Evolutionary conservation across 2,113 vertebrate species (phyloP).

Genomic region (Mustela lutreola): DNA sequence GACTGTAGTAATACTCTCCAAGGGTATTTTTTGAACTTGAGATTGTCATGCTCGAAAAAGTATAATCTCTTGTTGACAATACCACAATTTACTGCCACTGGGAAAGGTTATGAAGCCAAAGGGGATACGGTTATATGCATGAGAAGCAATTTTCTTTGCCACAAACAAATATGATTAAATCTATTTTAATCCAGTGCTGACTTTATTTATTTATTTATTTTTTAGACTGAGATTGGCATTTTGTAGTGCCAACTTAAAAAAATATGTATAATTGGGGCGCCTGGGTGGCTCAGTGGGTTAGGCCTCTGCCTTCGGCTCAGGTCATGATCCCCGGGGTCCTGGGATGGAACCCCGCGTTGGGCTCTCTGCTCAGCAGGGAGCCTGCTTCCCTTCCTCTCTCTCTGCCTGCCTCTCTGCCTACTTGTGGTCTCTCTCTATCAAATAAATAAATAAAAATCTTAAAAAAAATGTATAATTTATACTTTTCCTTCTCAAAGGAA

Average conservation of each 20-base stretch:
- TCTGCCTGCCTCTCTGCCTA: too few relatives aligned
- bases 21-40: conserved; percentile 30
- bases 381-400: too few relatives aligned
- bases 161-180: conserved; percentile 69
- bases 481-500: not conserved
- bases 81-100: conserved; percentile 26
- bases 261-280: conserved; percentile 4
- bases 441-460: too few relatives aligned
- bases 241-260: not conserved
- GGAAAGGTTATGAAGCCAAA: conserved; percentile 52
- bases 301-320: too few relatives aligned
- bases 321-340: too few relatives aligned
- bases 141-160: conserved; percentile 68
- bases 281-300: too few relatives aligned
- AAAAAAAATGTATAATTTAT: conserved; percentile 27
- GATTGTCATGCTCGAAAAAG: conserved; percentile 30
- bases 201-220: conserved; percentile 13
- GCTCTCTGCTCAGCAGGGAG: too few relatives aligned
- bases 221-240: conserved; percentile 34
- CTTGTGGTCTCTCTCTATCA: too few relatives aligned
- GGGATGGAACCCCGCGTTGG: too few relatives aligned
- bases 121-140: not conserved
- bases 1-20: not conserved
- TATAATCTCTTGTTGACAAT: conserved; percentile 19
- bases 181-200: conserved; percentile 68